Base-by-base conservation (phyloP, 2,888 invertebrate species). In the Sphinx pinastri region DNA sequence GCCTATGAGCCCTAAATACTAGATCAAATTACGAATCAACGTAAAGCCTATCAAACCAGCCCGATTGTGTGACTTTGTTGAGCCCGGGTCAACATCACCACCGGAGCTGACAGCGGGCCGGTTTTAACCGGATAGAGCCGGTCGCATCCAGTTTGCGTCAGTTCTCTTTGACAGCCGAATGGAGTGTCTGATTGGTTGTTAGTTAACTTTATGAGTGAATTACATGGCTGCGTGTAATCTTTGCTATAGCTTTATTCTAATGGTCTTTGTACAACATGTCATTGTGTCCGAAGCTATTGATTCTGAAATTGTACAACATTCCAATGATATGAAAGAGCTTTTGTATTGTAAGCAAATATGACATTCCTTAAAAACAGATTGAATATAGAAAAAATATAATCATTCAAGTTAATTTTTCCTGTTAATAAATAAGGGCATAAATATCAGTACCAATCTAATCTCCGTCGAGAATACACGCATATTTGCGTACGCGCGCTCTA, bases 91-190 rank as follows among this genome's bases (percentile, higher is more conserved):
- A 63, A 63, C n/a, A n/a, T 49, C 19, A 63, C 19, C 16, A 69
- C 38, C 25, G 70, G 63, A 54, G 73, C 71, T 74, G 71, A 70
- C 74, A 73, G 72, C 77, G 72, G 79, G 77, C 74, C 77, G 71
- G 81, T 78, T 79, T 72, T 83, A 86, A 87, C 85, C 70, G 78
- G 79, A 84, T 85, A 84, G 77, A 72, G 70, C 76, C 74, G 77
- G 79, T 77, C 82, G 79, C 76, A 81, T 79, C 80, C 77, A 79
- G 86, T 81, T 82, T 72, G 72, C 66, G 74, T 75, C 76, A 74
- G 81, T 77, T 75, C 74, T 63, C 77, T 80, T 80, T 80, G 81
- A 79, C 79, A 74, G 71, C 76, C 77, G 79, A 79, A 81, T 79
- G 74, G 66, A 73, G 73, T 38, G 58, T 38, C 70, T 80, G 79